Evolutionary conservation across 2,113 vertebrate genomes (phyloP).

Genomic region (Megalops atlanticus): DNA sequence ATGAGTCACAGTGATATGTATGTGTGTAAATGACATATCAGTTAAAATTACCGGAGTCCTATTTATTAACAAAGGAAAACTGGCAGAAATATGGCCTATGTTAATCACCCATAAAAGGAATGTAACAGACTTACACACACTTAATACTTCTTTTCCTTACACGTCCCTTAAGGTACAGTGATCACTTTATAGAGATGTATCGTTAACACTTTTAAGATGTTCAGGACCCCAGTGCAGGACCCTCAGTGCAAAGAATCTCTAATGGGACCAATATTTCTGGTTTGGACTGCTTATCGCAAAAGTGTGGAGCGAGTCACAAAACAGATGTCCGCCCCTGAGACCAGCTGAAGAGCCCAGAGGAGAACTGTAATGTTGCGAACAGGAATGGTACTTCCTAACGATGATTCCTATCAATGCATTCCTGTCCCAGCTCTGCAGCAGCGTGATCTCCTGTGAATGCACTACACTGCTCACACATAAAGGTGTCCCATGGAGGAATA

Average conservation of each 20-base stretch:
- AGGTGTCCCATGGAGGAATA: background rate
- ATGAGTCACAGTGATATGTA: background rate
- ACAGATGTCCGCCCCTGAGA: slow-evolving; percentile 21
- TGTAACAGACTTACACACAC: slow-evolving; percentile 13
- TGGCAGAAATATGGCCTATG: background rate
- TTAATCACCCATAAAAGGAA: background rate
- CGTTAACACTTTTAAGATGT: background rate
- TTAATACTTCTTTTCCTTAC: background rate
- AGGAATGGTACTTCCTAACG: background rate
- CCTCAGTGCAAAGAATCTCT: background rate
- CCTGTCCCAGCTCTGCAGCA: background rate
- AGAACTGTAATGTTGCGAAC: background rate
- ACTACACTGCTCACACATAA: background rate
- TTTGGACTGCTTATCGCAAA: slow-evolving; percentile 19
- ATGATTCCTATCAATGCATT: slow-evolving; percentile 1
- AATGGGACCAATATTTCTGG: slow-evolving; percentile 25
- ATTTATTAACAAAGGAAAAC: background rate
- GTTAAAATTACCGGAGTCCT: background rate
- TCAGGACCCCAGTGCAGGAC: background rate
- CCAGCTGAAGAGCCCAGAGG: background rate
- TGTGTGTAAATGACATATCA: background rate
- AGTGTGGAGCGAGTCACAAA: slow-evolving; percentile 17
- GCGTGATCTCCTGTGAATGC: background rate
- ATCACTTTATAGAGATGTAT: slow-evolving; percentile 6
- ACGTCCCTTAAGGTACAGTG: background rate